A percentile compares a stretch with the other conserved stretches of the same genome.
phyloP scores from a whole-genome alignment of 2,113 vertebrate genomes.

The Thalassoma bifasciatum region DNA sequence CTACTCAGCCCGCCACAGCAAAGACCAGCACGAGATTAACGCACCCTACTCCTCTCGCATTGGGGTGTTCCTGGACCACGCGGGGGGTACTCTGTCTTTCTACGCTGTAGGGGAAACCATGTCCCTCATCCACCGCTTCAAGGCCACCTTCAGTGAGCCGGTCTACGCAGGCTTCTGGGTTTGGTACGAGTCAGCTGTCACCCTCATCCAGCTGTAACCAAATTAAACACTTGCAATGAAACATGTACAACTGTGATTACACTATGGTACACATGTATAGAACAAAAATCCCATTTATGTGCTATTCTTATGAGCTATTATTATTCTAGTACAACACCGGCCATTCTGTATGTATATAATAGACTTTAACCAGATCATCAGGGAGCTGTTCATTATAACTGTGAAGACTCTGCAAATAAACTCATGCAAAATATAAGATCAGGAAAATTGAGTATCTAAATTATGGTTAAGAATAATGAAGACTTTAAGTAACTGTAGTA shows the following conservation, averaged over 20 bases:
- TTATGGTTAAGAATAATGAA: constrained; percentile 12
- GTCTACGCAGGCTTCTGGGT: constrained; percentile 89
- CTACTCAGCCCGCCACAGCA: constrained; percentile 88
- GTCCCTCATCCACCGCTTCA: constrained; percentile 85
- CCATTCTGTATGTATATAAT: neutral
- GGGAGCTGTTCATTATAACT: constrained; percentile 16
- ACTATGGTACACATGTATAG: neutral
- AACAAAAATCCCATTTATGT: constrained; percentile 6
- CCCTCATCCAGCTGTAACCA: constrained; percentile 74
- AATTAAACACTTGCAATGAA: constrained; percentile 19
- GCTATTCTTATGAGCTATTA: neutral
- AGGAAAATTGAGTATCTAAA: constrained; percentile 2
- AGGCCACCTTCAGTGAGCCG: constrained; percentile 83
- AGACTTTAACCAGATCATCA: neutral
- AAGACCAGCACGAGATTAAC: constrained; percentile 82
- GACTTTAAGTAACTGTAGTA: constrained; percentile 32
- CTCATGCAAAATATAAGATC: constrained; percentile 16
- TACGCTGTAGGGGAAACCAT: constrained; percentile 80
- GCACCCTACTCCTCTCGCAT: constrained; percentile 81
- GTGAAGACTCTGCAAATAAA: constrained; percentile 43
- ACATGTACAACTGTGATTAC: constrained; percentile 10
- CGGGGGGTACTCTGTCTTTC: constrained; percentile 82
- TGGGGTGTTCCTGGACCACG: constrained; percentile 85
- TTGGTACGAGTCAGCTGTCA: constrained; percentile 85
- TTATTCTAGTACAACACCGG: neutral